A percentile compares a stretch with the other conserved stretches of the same genome.
Evolutionary conservation across 2,888 invertebrate species (phyloP).

Genomic region (Pristionchus fissidentatus): DNA sequence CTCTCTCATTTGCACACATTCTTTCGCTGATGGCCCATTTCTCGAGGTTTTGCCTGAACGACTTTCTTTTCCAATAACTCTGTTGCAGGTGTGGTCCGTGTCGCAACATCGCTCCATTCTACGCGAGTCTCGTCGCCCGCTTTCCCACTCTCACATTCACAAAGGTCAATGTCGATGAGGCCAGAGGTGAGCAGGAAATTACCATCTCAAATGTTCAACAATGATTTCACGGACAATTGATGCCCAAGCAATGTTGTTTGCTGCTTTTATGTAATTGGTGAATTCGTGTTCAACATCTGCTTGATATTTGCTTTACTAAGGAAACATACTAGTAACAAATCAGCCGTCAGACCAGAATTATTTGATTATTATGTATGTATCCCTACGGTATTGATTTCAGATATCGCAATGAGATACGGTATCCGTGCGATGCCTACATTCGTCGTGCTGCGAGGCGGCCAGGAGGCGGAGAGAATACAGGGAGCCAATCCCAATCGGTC

Average conservation of each 20-base stretch:
- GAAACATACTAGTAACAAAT: background rate
- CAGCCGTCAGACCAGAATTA: background rate
- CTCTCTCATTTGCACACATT: background rate
- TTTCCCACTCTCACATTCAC: conserved; percentile 89
- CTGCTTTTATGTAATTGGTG: too few species aligned
- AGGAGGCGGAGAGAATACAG: conserved; percentile 87
- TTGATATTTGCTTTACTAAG: background rate
- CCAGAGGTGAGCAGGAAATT: conserved; percentile 55
- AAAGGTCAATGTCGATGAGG: conserved; percentile 90
- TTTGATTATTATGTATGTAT: background rate
- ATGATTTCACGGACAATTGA: too few species aligned
- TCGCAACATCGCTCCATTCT: conserved; percentile 91
- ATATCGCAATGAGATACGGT: conserved; percentile 85
- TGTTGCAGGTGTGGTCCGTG: conserved; percentile 92
- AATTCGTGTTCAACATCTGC: background rate
- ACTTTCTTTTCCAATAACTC: background rate
- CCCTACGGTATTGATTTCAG: conserved; percentile 59
- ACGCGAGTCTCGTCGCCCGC: conserved; percentile 88
- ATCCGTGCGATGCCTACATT: conserved; percentile 99
- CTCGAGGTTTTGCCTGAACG: background rate
- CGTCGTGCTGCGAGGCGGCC: conserved; percentile 87
- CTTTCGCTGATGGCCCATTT: background rate
- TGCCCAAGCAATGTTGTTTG: too few species aligned
- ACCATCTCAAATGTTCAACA: background rate
- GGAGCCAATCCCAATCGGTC: conserved; percentile 84